A percentile compares a stretch with the other conserved stretches of the same genome.
phyloP scores from a whole-genome alignment of 2,113 vertebrate species.

The Catagonus wagneri region DNA sequence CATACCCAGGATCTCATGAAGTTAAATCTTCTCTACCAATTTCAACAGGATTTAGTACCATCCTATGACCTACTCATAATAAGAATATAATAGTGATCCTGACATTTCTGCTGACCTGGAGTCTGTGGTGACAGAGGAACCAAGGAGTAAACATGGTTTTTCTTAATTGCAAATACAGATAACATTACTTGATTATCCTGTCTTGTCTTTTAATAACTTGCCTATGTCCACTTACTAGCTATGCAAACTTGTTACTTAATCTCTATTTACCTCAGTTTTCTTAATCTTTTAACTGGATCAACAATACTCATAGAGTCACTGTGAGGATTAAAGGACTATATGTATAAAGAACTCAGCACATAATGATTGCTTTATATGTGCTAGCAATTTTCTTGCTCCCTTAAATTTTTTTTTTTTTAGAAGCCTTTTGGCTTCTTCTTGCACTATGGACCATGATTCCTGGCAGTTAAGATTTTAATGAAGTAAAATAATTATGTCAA shows the following conservation, averaged over 20 bases:
- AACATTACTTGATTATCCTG: neutral
- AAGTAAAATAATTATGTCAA: neutral
- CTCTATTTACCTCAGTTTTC: neutral
- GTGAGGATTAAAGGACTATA: neutral
- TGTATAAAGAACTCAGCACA: neutral
- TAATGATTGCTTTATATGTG: neutral
- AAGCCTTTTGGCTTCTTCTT: neutral
- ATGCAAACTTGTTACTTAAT: neutral
- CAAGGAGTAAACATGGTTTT: neutral
- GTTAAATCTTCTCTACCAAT: neutral
- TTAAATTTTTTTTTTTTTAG: neutral
- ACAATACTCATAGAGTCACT: neutral
- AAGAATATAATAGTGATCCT: neutral
- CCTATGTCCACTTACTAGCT: neutral
- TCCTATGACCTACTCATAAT: neutral
- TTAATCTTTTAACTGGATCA: neutral
- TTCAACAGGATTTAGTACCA: neutral
- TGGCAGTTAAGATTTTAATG: neutral
- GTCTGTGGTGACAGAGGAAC: neutral
- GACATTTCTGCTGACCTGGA: too few relatives aligned
- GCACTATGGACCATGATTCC: neutral
- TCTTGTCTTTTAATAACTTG: neutral
- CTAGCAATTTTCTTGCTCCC: too few relatives aligned
- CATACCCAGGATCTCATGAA: neutral
- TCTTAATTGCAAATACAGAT: neutral